Conservation (phyloP, 23 tunicate species). For the Styela plicata region DNA sequence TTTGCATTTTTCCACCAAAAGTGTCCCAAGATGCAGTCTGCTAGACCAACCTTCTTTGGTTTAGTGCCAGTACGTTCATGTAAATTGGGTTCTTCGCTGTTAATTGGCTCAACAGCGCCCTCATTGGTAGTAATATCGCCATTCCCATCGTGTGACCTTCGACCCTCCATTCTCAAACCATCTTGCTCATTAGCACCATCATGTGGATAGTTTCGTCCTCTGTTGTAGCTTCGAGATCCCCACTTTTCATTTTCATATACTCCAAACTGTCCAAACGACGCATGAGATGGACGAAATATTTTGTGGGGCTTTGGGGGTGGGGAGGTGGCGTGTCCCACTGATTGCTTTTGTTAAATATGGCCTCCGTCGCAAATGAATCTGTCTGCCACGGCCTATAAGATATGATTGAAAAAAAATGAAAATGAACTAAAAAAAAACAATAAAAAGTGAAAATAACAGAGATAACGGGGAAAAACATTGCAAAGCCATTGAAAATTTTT, state of each 20-base stretch:
- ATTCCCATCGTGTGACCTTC: no score
- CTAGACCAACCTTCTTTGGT: slow-evolving; percentile 13
- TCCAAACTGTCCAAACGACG: slow-evolving; percentile 75
- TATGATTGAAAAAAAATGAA: background rate
- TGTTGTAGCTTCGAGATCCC: background rate
- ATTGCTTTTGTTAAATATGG: slow-evolving; percentile 24
- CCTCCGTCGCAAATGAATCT: slow-evolving; percentile 25
- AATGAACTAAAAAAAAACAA: background rate
- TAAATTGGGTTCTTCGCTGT: slow-evolving; percentile 15
- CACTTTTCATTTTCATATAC: slow-evolving; percentile 39
- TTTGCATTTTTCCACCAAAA: no score
- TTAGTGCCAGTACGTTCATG: slow-evolving; percentile 12
- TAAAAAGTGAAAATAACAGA: no score
- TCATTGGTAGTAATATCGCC: background rate
- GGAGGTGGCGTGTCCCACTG: slow-evolving; percentile 5
- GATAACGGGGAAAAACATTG: no score
- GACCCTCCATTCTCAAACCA: slow-evolving; percentile 23
- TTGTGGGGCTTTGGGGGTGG: background rate
- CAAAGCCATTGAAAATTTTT: no score
- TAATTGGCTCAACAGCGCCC: background rate
- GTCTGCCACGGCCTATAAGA: background rate
- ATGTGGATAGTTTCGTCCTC: background rate
- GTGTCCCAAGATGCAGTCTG: no score
- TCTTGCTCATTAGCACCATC: slow-evolving; percentile 4
- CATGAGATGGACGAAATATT: no score